Conservation (phyloP, 2,888 invertebrate species). For the Branchellion lobata region DNA sequence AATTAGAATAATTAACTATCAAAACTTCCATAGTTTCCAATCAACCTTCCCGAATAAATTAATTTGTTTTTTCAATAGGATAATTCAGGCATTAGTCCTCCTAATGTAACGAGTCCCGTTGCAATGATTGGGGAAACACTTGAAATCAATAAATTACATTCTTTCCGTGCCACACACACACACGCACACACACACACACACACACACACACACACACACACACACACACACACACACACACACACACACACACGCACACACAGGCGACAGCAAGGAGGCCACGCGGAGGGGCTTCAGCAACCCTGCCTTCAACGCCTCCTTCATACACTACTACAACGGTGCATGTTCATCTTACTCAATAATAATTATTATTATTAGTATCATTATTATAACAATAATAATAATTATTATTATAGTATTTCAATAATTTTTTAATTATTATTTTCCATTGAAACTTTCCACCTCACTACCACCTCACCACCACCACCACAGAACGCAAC, state of each 20-base stretch:
- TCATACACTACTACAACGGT: conserved; percentile 83
- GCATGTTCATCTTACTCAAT: conserved; percentile 28
- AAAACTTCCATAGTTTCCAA: too few species aligned
- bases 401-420: neutral
- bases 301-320: conserved; percentile 90
- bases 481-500: conserved; percentile 6
- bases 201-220: neutral
- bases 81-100: too few species aligned
- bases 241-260: conserved; percentile 12
- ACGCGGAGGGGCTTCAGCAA: conserved; percentile 91
- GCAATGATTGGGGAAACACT: too few species aligned
- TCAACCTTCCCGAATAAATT: too few species aligned
- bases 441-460: neutral
- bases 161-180: too few species aligned
- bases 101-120: too few species aligned
- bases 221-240: neutral
- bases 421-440: neutral
- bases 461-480: neutral
- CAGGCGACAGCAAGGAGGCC: too few species aligned
- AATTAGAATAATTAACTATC: neutral
- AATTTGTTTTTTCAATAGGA: too few species aligned
- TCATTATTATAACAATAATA: neutral
- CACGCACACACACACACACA: too few species aligned
- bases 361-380: neutral
- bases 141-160: neutral